These are phyloP conservation scores for Eublepharis macularius DNA, from an alignment of 2,113 vertebrate species.

Conservation along the genomic window DNA sequence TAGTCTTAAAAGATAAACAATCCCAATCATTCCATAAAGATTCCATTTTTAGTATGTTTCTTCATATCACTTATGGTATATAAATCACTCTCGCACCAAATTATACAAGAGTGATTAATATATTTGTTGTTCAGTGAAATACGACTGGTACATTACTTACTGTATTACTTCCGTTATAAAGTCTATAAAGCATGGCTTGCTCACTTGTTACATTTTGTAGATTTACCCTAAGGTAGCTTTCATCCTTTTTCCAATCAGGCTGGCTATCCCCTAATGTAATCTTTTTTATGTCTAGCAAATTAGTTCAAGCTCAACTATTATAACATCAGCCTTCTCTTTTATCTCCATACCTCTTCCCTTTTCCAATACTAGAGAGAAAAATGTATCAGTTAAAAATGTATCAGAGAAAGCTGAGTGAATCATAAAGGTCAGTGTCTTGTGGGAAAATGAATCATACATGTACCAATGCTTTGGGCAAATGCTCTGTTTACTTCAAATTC, in stretches of 20 bases:
- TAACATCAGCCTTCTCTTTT: neutral
- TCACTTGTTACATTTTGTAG: neutral
- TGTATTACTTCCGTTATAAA: neutral
- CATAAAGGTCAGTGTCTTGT: constrained; percentile 47
- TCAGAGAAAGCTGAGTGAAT: constrained; percentile 44
- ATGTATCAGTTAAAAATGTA: constrained; percentile 26
- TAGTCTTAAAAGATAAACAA: neutral
- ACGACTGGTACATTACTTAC: too few species aligned
- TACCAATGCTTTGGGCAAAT: constrained; percentile 4
- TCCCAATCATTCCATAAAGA: neutral
- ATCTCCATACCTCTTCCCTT: neutral
- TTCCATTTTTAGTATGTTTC: neutral
- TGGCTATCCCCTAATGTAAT: neutral
- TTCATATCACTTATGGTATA: neutral
- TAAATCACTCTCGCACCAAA: too few species aligned
- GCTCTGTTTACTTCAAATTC: constrained; percentile 36
- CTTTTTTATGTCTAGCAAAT: neutral
- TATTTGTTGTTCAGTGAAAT: too few species aligned
- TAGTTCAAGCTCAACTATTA: neutral
- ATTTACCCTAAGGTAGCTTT: neutral
- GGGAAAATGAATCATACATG: constrained; percentile 44
- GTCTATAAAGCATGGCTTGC: neutral
- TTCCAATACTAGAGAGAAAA: neutral
- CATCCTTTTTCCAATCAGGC: neutral
- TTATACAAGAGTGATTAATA: too few species aligned